These are phyloP conservation scores for Malacosoma neustria DNA, from an alignment of 2,888 invertebrate genomes.

Conservation along the genomic window DNA sequence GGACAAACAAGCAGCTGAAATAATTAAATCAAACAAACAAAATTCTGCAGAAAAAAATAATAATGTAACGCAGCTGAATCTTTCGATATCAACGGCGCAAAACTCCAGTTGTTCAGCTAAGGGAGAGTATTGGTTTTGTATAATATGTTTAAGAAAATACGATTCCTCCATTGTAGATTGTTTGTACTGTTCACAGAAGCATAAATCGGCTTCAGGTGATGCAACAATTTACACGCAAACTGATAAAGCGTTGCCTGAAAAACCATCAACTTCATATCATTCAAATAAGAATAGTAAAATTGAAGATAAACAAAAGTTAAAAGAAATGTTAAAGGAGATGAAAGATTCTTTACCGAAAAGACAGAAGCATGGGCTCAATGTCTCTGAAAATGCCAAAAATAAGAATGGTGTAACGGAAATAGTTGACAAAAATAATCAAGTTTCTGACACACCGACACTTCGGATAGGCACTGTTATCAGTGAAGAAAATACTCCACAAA, in stretches of 20 bases:
- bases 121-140: constrained; percentile 43
- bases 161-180: constrained; percentile 40
- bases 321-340: constrained; percentile 85
- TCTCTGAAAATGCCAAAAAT: constrained; percentile 9
- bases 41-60: constrained; percentile 21
- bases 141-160: constrained; percentile 49
- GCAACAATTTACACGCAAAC: constrained; percentile 37
- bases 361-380: constrained; percentile 41
- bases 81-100: constrained; percentile 8
- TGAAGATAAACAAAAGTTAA: constrained; percentile 75
- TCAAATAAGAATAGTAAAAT: constrained; percentile 12
- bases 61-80: not conserved
- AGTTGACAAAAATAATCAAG: constrained; percentile 10
- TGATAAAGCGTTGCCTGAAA: constrained; percentile 13
- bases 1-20: constrained; percentile 85
- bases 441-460: constrained; percentile 49
- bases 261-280: constrained; percentile 2
- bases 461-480: constrained; percentile 35
- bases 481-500: constrained; percentile 10
- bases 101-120: constrained; percentile 10
- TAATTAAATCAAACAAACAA: constrained; percentile 73
- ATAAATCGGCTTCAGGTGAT: constrained; percentile 7
- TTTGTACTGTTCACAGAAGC: constrained; percentile 30
- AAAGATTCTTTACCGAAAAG: constrained; percentile 82
- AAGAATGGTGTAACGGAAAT: constrained; percentile 5